Evolutionary conservation across 2,888 invertebrate genomes (phyloP), one percentile per base, ranked within the genome.

Genomic region (Nyleta sp.): DNA sequence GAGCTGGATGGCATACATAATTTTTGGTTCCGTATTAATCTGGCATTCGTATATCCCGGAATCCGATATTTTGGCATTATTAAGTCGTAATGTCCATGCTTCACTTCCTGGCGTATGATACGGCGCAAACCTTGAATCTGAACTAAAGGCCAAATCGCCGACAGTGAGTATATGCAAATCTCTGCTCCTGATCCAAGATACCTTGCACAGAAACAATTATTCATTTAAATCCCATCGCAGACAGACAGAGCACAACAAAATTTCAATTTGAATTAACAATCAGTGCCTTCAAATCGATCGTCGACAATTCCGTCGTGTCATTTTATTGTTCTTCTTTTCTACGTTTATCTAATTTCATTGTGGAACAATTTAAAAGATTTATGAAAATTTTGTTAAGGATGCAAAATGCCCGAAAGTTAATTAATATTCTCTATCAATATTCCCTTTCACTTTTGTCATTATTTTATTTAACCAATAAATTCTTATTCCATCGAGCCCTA

Each of bases 1-100:
- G 57, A 95, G 92, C 84, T 92, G 93, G 84, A 94, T 93, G 84
- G 93, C 93, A 82, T 93, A 92, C 91, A 94, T 95, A 91, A 94
- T 93, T 90, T 95, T 95, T 38, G 95, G 95, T 85, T 95, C 95
- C 0, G 94, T 95, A 91, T 95, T 95, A 85, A 95, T 93, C 91
- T 95, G 95, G 86, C 95, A 95, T 91, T 95, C 95, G 91, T 95
- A 95, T 80, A 93, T 92, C 78, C 95, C 95, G 2, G 93, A 91
- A 90, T 95, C 95, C 18, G 91, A 85, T 60, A 91, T 87, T 75
- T 92, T 93, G 75, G 94, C 92, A n/a, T 92, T 92, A 82, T 92
- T 92, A 81, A 95, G 92, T 83, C 92, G 91, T 82, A 95, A 91
- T 70, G 93, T 92, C 92, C 94, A 93, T 76, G 93, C 92, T 72